Percentiles rank a stretch among this genome's conserved stretches.
These are phyloP conservation scores for Caenorhabditis sp. DNA, from an alignment of 2,888 invertebrate species.

Conservation along the genomic window DNA sequence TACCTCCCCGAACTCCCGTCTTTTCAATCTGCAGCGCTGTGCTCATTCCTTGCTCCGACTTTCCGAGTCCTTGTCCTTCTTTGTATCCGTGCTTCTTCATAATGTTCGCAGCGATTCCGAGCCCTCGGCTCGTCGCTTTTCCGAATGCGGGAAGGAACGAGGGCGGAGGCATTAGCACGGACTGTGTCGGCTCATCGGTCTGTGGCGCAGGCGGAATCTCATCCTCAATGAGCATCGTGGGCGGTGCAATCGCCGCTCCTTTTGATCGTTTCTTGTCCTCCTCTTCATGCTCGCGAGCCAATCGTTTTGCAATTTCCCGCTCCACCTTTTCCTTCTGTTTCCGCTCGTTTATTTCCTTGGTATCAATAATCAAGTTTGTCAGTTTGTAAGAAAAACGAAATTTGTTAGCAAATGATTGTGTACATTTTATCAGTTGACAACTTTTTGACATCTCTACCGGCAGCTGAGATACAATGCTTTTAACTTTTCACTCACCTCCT, in stretches of 20 bases:
- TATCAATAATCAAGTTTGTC: too few relatives aligned
- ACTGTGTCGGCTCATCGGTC: background rate
- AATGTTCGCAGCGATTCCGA: slow-evolving; percentile 94
- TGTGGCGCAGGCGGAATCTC: slow-evolving; percentile 10
- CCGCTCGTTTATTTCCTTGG: slow-evolving; percentile 80
- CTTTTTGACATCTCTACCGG: too few relatives aligned
- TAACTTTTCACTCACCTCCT: too few relatives aligned
- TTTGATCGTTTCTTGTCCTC: slow-evolving; percentile 78
- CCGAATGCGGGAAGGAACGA: slow-evolving; percentile 64
- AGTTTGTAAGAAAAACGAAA: too few relatives aligned
- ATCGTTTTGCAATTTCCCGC: slow-evolving; percentile 74
- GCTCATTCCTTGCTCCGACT: slow-evolving; percentile 84
- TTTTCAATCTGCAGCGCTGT: slow-evolving; percentile 89
- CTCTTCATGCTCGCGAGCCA: slow-evolving; percentile 73
- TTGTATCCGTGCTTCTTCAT: slow-evolving; percentile 99
- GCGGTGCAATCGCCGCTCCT: slow-evolving; percentile 96
- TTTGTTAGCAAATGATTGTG: too few relatives aligned
- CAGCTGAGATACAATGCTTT: too few relatives aligned
- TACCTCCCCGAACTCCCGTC: slow-evolving; percentile 51
- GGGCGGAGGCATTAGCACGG: slow-evolving; percentile 57
- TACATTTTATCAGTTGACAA: too few relatives aligned
- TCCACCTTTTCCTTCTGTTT: slow-evolving; percentile 67
- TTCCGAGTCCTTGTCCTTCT: slow-evolving; percentile 91
- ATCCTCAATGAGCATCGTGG: slow-evolving; percentile 89
- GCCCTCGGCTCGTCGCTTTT: slow-evolving; percentile 74